phyloP scores from a whole-genome alignment of 2,888 invertebrate species.

The Macaria liturata region DNA sequence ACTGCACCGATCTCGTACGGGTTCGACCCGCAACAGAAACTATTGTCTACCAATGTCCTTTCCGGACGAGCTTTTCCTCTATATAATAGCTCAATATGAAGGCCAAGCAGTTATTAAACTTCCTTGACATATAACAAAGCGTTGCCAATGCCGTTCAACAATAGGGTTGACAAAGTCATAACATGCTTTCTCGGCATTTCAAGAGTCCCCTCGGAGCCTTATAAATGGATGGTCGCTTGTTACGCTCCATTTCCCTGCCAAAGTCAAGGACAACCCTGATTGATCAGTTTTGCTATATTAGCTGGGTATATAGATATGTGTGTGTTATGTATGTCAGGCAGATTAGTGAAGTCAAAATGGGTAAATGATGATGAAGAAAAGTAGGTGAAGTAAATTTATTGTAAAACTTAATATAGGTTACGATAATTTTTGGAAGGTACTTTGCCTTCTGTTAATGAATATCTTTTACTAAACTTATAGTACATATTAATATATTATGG shows the following conservation, averaged over 20 bases:
- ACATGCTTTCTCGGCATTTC: conserved; percentile 16
- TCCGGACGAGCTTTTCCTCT: too few relatives aligned
- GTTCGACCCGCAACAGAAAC: too few relatives aligned
- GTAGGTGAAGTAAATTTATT: background rate
- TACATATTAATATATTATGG: too few relatives aligned
- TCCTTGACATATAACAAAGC: conserved; percentile 1
- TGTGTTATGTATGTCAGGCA: background rate
- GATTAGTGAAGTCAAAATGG: conserved; percentile 1
- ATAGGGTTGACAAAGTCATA: conserved; percentile 21
- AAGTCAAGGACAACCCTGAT: conserved; percentile 60
- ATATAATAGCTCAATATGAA: too few relatives aligned
- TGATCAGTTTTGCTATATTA: conserved; percentile 57
- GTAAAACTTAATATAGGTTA: too few relatives aligned
- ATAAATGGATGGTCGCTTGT: conserved; percentile 46
- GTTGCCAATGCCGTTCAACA: conserved; percentile 8
- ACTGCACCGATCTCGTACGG: too few relatives aligned
- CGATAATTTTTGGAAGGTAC: too few relatives aligned
- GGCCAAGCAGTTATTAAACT: too few relatives aligned
- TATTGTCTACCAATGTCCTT: too few relatives aligned
- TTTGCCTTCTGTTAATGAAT: too few relatives aligned
- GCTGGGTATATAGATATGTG: conserved; percentile 43
- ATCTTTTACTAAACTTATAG: too few relatives aligned
- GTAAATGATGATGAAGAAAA: background rate
- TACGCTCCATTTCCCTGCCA: conserved; percentile 57
- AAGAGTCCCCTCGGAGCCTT: conserved; percentile 25